phyloP scores from a whole-genome alignment of 2,888 invertebrate species.

The Macrosiphum euphorbiae region DNA sequence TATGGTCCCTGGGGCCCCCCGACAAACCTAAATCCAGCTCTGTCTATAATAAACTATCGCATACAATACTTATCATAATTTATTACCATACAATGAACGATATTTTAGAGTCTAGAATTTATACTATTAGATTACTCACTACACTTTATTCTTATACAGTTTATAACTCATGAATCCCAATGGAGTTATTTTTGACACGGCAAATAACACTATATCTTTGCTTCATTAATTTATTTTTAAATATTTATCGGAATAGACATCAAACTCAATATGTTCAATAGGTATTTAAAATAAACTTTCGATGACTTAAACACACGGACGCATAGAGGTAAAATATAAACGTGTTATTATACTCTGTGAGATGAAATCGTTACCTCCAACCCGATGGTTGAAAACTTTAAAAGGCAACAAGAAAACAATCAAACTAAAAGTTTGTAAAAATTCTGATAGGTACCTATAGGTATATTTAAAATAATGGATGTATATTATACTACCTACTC shows the following conservation, averaged over 20 bases:
- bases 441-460: background rate
- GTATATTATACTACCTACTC: background rate
- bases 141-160: background rate
- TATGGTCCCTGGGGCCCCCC: background rate
- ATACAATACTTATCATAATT: background rate
- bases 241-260: background rate
- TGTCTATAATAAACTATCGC: background rate
- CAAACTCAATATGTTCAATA: background rate
- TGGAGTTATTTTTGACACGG: background rate
- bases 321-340: background rate
- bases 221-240: background rate
- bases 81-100: background rate
- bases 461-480: background rate
- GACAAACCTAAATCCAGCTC: background rate
- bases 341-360: background rate
- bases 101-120: background rate
- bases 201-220: background rate
- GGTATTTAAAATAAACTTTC: background rate
- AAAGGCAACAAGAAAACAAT: background rate
- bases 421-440: background rate
- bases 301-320: background rate
- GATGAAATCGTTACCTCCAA: background rate
- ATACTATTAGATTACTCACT: background rate
- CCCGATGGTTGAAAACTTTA: background rate
- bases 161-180: background rate